Evolutionary conservation across 2,888 invertebrate species (phyloP), one percentile per base, ranked within the genome.

Genomic region (Slavum lentiscoides): DNA sequence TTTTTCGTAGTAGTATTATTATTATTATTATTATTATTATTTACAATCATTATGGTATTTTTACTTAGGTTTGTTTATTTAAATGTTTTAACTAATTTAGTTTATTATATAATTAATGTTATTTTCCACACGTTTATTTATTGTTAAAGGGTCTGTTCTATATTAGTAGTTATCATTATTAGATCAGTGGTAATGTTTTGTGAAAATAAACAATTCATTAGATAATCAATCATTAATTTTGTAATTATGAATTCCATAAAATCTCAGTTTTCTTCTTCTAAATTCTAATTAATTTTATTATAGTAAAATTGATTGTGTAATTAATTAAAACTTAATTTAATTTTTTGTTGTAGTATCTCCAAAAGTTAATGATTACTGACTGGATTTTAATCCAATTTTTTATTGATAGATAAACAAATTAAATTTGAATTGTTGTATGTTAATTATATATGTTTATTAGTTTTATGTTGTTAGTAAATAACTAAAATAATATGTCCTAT

Each of bases 81-180:
- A 62, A 49, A 74, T 72, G 39, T 75, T 76, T 68, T 43, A 59
- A 68, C 68, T 76, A 76, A 59, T 76, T 68, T 68, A 76, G 59
- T 61, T 61, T 61, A 68, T 61, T 30, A 76, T 19, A 59, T 30
- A 30, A 30, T 68, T 59, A 58, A 68, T 58, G 55, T 66, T 66
- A 66, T 64, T 66, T 66, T 37, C 21, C 64, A 39, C 7, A 55
- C 37, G 66, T 55, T 30, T 74, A 64, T 66, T 62, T 21, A 74
- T 74, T 74, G 74, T 74, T 74, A 55, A 43, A 43, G 8, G 7
- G 43, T 43, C 43, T 43, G 43, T 43, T 43, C 43, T 43, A 43
- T 43, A 43, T 43, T 43, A 9, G 9, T 9, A 64, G 21, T 21
- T 30, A 19, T 30, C 15, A 66, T 66, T 75, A 55, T 64, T 53